phyloP scores from a whole-genome alignment of 2,888 invertebrate species.

The Rhamnusium bicolor region DNA sequence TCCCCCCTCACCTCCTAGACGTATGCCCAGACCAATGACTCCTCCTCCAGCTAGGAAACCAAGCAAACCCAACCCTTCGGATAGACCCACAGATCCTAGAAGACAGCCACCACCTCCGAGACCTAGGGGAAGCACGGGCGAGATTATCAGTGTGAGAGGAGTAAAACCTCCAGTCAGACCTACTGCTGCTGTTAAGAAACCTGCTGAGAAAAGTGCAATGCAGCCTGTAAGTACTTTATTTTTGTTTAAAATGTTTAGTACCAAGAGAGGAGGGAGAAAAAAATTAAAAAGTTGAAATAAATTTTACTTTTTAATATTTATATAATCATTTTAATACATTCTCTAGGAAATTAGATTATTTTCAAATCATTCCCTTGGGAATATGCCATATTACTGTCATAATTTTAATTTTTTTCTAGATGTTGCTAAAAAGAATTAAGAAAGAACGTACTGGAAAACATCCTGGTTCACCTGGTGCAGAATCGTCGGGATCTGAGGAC shows the following conservation, averaged over 20 bases:
- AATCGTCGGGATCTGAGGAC: conserved; percentile 77
- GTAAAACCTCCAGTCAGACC: conserved; percentile 72
- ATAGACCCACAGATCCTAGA: conserved; percentile 71
- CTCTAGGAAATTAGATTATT: too few relatives aligned
- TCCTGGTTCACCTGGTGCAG: conserved; percentile 71
- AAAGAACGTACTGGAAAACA: conserved; percentile 68
- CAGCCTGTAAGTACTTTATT: conserved; percentile 49
- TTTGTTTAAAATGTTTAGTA: too few relatives aligned
- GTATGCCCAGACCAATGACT: conserved; percentile 72
- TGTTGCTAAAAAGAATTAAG: conserved; percentile 67
- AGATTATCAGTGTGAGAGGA: conserved; percentile 69
- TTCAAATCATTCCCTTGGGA: too few relatives aligned
- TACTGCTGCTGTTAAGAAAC: conserved; percentile 65
- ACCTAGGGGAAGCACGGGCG: conserved; percentile 73
- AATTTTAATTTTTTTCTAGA: conserved; percentile 60
- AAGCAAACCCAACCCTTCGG: conserved; percentile 59
- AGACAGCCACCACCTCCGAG: conserved; percentile 75
- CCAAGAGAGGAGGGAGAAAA: too few relatives aligned
- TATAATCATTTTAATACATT: too few relatives aligned
- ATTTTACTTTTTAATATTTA: too few relatives aligned
- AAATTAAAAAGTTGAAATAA: too few relatives aligned
- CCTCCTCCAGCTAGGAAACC: conserved; percentile 68
- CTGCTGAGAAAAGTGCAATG: conserved; percentile 41
- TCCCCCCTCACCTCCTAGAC: conserved; percentile 72
- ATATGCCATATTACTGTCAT: too few relatives aligned